Percentiles rank a stretch among this genome's conserved stretches.
Evolutionary conservation across 2,113 vertebrate genomes (phyloP).

Genomic region (Halcyon malimbica): DNA sequence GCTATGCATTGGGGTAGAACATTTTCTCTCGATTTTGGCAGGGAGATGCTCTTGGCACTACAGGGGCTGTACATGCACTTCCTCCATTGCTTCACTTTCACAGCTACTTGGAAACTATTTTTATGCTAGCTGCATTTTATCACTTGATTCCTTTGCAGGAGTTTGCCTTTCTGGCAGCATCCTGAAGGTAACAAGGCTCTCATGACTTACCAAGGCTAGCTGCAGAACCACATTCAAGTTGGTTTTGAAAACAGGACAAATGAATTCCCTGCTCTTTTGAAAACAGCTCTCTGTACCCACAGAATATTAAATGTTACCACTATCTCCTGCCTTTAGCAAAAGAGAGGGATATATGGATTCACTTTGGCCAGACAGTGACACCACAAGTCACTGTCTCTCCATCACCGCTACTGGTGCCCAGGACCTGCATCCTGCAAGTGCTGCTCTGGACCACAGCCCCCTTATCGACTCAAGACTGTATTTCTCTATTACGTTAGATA

Average conservation of each 20-base stretch:
- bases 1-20: neutral
- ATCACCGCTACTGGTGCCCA: neutral
- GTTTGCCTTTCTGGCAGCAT: neutral
- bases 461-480: neutral
- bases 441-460: neutral
- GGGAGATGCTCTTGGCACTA: neutral
- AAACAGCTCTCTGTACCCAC: neutral
- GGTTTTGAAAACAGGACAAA: neutral
- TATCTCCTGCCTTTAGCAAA: neutral
- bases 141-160: neutral
- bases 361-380: neutral
- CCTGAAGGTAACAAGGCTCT: neutral
- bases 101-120: neutral
- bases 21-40: neutral
- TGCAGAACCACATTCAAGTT: neutral
- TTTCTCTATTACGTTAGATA: neutral
- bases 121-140: neutral
- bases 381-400: neutral
- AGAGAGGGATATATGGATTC: neutral
- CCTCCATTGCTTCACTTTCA: neutral
- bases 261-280: neutral
- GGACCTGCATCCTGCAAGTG: rapidly evolving
- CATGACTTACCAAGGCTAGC: neutral
- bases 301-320: neutral
- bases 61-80: neutral